phyloP scores from a whole-genome alignment of 2,797 vertebrate genomes.

The Acrossocheilus wenchowensis region DNA sequence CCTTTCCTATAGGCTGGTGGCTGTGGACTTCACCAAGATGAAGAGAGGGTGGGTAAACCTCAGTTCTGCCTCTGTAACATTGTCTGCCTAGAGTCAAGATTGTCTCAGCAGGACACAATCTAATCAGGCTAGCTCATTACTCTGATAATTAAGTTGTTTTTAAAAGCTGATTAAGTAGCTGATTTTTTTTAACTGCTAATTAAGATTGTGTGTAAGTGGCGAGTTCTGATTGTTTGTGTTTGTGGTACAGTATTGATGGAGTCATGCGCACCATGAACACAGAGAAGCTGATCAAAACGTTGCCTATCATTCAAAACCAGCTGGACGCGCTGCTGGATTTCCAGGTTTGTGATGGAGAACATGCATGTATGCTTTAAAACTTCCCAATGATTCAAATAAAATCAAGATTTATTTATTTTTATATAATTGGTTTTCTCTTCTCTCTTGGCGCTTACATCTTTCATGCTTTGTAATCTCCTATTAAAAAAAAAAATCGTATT shows the following conservation, averaged over 20 bases:
- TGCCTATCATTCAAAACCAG: constrained; percentile 94
- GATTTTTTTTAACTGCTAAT: constrained; percentile 44
- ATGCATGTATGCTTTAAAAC: constrained; percentile 19
- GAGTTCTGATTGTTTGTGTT: constrained; percentile 33
- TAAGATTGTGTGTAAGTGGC: constrained; percentile 10
- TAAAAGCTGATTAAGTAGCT: constrained; percentile 41
- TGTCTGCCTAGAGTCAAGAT: constrained; percentile 3
- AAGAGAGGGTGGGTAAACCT: constrained; percentile 86
- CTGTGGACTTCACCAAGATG: constrained; percentile 96
- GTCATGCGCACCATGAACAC: constrained; percentile 95
- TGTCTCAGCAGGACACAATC: constrained; percentile 40
- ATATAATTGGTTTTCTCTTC: neutral
- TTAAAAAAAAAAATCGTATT: neutral
- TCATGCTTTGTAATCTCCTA: neutral
- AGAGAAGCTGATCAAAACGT: constrained; percentile 92
- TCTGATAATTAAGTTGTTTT: constrained; percentile 53
- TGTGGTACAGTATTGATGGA: constrained; percentile 81
- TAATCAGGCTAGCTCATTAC: constrained; percentile 38
- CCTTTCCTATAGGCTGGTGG: constrained; percentile 91
- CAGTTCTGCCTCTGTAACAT: neutral
- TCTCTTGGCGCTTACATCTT: neutral
- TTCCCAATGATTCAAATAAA: neutral
- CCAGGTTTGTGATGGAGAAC: constrained; percentile 73
- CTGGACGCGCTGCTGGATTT: constrained; percentile 94
- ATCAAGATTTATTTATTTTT: neutral